Evolutionary conservation across 2,888 invertebrate genomes (phyloP).

Genomic region (Epirrhoe tristata): DNA sequence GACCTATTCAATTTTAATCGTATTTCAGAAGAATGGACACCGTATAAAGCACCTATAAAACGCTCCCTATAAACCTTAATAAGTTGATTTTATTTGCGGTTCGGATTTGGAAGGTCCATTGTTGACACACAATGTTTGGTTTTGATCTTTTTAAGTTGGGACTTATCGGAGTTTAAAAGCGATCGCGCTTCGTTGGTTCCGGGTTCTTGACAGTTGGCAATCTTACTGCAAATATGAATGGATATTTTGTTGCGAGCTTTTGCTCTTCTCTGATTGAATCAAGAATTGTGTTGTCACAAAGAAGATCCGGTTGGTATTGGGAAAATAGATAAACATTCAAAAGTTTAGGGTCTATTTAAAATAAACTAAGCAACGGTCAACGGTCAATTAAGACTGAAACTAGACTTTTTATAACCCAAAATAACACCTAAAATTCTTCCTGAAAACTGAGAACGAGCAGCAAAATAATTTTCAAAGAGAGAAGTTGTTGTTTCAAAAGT

Average conservation of each 20-base stretch:
- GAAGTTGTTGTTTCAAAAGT: background rate
- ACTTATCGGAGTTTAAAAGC: conserved; percentile 62
- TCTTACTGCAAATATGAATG: conserved; percentile 48
- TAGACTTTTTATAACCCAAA: background rate
- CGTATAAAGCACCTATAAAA: conserved; percentile 80
- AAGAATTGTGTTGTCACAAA: conserved; percentile 33
- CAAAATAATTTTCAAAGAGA: background rate
- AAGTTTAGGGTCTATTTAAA: background rate
- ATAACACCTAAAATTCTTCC: background rate
- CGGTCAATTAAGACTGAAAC: background rate
- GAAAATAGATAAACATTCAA: conserved; percentile 8
- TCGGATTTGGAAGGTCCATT: conserved; percentile 74
- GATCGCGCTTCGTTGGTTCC: conserved; percentile 60
- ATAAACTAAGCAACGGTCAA: background rate
- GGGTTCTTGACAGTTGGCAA: conserved; percentile 54
- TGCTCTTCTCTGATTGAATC: conserved; percentile 22
- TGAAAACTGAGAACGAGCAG: background rate
- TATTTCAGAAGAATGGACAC: conserved; percentile 84
- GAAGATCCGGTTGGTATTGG: conserved; percentile 33
- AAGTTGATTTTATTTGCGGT: conserved; percentile 83
- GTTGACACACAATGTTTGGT: conserved; percentile 76
- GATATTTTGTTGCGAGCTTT: conserved; percentile 37
- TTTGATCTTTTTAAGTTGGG: conserved; percentile 78
- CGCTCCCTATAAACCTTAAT: conserved; percentile 75
- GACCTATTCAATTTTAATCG: conserved; percentile 85